phyloP scores from a whole-genome alignment of 2,113 vertebrate species.

The Brachyistius frenatus region DNA sequence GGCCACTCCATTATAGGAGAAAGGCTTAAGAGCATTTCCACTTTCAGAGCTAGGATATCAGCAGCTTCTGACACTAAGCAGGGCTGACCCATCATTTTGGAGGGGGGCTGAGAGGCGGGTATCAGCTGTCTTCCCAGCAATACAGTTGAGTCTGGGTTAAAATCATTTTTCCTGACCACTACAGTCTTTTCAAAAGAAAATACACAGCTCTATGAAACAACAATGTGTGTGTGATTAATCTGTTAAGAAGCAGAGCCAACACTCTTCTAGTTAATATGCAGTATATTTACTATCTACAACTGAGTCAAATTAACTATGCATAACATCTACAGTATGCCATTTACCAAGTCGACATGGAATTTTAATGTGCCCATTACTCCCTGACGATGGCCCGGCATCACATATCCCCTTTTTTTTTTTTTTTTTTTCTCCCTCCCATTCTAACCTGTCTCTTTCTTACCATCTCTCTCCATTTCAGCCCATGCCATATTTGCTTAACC shows the following conservation, averaged over 20 bases:
- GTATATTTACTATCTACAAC: constrained; percentile 46
- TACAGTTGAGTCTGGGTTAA: constrained; percentile 23
- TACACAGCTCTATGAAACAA: not conserved
- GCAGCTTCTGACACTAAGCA: constrained; percentile 79
- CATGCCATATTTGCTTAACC: constrained; percentile 83
- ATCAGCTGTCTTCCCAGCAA: constrained; percentile 51
- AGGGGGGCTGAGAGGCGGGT: constrained; percentile 40
- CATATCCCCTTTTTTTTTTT: constrained; percentile 44
- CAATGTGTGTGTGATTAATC: not conserved
- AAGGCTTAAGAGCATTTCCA: constrained; percentile 77
- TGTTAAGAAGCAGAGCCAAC: not conserved
- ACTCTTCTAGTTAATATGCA: constrained; percentile 29
- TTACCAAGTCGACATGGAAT: constrained; percentile 68
- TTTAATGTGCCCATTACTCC: constrained; percentile 75
- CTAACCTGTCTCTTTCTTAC: constrained; percentile 63
- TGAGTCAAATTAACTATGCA: constrained; percentile 67
- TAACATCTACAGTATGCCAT: constrained; percentile 62
- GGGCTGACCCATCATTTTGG: constrained; percentile 80
- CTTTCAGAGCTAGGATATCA: constrained; percentile 77
- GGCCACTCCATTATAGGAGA: constrained; percentile 75
- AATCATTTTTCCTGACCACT: not conserved
- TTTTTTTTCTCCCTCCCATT: constrained; percentile 51
- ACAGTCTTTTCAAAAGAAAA: constrained; percentile 18
- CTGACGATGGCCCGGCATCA: constrained; percentile 66
- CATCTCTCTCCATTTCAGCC: constrained; percentile 70